Evolutionary conservation across 2,797 vertebrate species (phyloP).

Genomic region (Sebastolobus alascanus): DNA sequence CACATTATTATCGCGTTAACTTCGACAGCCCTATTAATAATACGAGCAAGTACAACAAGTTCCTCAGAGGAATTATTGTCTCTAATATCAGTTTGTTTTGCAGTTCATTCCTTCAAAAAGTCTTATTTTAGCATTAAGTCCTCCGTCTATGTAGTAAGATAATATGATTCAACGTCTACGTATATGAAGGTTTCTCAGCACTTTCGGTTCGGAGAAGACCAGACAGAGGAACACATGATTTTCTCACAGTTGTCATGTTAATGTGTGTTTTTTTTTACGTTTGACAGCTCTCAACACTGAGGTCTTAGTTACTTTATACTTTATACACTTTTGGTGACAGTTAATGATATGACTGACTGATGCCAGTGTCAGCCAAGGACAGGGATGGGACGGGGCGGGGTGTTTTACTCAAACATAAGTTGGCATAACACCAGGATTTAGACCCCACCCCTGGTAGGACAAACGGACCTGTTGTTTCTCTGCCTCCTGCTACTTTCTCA

Average conservation of each 20-base stretch:
- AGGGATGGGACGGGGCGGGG: not conserved
- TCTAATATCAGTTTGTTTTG: not conserved
- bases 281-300: not conserved
- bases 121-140: not conserved
- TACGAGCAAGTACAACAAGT: not conserved
- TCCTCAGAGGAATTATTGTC: not conserved
- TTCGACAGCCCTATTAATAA: too few relatives aligned
- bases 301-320: not conserved
- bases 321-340: not conserved
- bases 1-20: rapidly evolving
- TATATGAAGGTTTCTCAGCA: not conserved
- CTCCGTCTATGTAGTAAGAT: not conserved
- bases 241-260: not conserved
- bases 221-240: not conserved
- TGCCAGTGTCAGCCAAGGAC: not conserved
- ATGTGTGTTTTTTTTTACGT: not conserved
- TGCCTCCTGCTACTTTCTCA: not conserved
- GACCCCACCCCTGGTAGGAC: not conserved
- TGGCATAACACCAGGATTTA: constrained; percentile 1
- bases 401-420: constrained; percentile 22
- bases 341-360: not conserved
- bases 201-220: not conserved
- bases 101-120: not conserved
- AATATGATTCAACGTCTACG: not conserved
- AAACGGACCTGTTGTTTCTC: constrained; percentile 8